Evolutionary conservation across 2,888 invertebrate species (phyloP).

Genomic region (Lasius fuliginosus): DNA sequence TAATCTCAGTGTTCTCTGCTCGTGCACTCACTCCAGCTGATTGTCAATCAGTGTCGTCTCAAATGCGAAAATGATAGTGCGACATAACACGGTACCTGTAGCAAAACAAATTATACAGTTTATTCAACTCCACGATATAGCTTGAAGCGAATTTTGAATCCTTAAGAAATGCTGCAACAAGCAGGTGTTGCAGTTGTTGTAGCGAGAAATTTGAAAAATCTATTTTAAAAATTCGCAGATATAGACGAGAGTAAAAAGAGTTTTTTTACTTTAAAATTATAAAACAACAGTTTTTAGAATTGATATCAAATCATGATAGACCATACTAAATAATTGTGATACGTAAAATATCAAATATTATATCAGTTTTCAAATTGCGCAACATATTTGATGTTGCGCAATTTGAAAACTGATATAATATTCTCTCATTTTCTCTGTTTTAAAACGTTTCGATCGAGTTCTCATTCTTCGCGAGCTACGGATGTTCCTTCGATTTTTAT

Average conservation of each 20-base stretch:
- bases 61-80: constrained; percentile 76
- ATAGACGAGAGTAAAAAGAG: background rate
- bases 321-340: background rate
- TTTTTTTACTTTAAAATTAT: constrained; percentile 1
- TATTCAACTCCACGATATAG: background rate
- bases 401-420: no score
- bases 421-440: background rate
- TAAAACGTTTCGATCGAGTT: constrained; percentile 70
- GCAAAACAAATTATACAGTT: constrained; percentile 4
- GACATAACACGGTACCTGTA: constrained; percentile 80
- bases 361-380: background rate
- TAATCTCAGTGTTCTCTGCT: constrained; percentile 41
- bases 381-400: no score
- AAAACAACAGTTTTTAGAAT: background rate
- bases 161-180: background rate
- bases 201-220: background rate
- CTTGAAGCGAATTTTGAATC: background rate
- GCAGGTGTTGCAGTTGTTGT: background rate
- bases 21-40: constrained; percentile 49
- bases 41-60: constrained; percentile 61
- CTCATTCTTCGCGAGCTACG: constrained; percentile 44
- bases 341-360: constrained; percentile 1
- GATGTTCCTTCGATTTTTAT: constrained; percentile 53
- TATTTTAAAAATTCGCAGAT: background rate
- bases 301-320: background rate